Base-by-base conservation (phyloP, 1,140 invertebrate genomes). In the Cylas formicarius region DNA sequence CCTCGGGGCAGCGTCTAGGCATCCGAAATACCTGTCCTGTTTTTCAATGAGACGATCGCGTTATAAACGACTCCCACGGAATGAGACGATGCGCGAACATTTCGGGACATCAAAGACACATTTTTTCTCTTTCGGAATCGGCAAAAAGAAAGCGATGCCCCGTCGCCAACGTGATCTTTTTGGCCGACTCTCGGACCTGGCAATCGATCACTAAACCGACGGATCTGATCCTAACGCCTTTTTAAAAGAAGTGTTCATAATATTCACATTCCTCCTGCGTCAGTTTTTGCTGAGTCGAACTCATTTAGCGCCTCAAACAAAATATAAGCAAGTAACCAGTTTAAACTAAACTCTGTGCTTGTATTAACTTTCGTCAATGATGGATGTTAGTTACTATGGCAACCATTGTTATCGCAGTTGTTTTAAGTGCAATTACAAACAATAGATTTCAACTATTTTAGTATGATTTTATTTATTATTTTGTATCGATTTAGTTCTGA, bases 21-120 rank as follows among this genome's bases (percentile, higher is more conserved):
- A 35, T 40, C 32, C 29, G 35, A 41, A 51, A 48, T 56, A 53
- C 53, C 53, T 56, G 53, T 42, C 34, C 40, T 49, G 52, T 52
- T 56, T 56, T 56, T 56, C 50, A 56, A 56, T 56, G 50, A 56
- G 47, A 28, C 26, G 36, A 50, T 19, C 37, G 45, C 47, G 50
- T 49, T 50, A 45, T 52, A 55, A 55, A 55, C 46, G 52, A 55
- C 49, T 49, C 19, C 16, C 13, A 24, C 22, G 32, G 34, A 20
- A 36, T 38, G 31, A 40, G 45, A 38, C 35, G 46, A 56, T 56
- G 53, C 50, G 53, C 49, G 53, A 56, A 56, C 50, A 52, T 50
- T 56, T 39, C 17, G 32, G 44, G 51, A 45, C 52, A 54, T 54
- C 52, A 51, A 54, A 50, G 52, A 54, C 52, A 51, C 43, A 51